phyloP scores from a whole-genome alignment of 2,113 vertebrate species.

The Pantherophis guttatus region DNA sequence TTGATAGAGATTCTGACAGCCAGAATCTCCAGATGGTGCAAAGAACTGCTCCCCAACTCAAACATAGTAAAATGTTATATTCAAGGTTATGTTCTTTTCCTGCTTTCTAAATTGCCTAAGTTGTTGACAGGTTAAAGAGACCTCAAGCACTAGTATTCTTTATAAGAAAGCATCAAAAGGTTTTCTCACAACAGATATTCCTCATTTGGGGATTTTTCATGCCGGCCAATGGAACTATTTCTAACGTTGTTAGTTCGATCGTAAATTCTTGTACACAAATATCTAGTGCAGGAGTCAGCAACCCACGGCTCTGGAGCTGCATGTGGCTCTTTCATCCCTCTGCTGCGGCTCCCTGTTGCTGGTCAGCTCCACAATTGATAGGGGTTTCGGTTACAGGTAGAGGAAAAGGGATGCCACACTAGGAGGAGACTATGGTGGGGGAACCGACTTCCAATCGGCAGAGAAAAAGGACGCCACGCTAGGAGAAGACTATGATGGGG shows the following conservation, averaged over 20 bases:
- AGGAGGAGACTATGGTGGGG: too few species aligned
- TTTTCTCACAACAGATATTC: background rate
- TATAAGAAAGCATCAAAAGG: background rate
- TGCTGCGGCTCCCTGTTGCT: too few species aligned
- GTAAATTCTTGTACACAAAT: background rate
- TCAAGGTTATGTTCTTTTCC: background rate
- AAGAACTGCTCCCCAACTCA: background rate
- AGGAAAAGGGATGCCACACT: too few species aligned
- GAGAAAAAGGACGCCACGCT: too few species aligned
- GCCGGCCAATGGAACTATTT: background rate
- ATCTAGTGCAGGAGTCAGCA: background rate
- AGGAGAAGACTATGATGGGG: too few species aligned
- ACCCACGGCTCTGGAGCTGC: too few species aligned
- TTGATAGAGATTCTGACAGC: background rate
- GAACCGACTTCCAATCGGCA: too few species aligned
- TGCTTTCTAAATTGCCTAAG: background rate
- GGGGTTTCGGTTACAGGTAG: too few species aligned
- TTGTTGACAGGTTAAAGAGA: background rate
- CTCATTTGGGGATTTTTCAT: background rate
- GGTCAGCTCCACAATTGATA: too few species aligned
- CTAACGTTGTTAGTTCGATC: background rate
- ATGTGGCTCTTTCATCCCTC: too few species aligned
- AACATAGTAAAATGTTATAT: background rate
- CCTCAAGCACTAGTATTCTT: background rate
- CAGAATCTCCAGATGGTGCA: background rate